Base-by-base conservation (phyloP, 2,888 invertebrate genomes). In the Smittia sp. region DNA sequence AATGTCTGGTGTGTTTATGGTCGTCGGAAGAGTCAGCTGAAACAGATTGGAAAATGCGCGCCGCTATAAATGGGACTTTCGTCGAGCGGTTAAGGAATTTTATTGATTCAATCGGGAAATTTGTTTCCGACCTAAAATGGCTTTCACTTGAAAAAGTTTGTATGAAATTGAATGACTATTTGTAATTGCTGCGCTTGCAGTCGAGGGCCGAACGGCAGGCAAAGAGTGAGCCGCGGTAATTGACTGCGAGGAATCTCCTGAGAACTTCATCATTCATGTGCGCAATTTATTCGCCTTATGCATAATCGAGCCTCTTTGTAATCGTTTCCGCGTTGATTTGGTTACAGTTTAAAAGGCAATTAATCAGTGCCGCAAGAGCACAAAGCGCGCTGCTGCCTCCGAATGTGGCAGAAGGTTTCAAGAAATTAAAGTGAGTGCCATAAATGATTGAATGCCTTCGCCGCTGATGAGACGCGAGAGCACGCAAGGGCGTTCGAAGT, bases 101-200 rank as follows among this genome's bases (percentile, higher is more conserved):
- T 52, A 72, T 72, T 72, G 72, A 72, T 22, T 69, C 69, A 72
- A 62, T 39, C 66, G 66, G 27, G 62, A 72, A 72, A 72, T 72
- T 72, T 72, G 62, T 72, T 72, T 38, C 32, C 20, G 11, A 32
- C 62, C 62, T 13, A 72, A 72, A 72, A 72, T 62, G 72, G 72
- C 38, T 39, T 54, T 72, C 38, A 70, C 25, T 22, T 24, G 22
- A 38, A 67, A 20, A 67, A 54, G 25, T 52, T 24, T 25, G 52
- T 69, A 46, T 1, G 27, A 69, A 72, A 72, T 72, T 72, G 72
- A 72, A 72, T 72, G 54, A 54, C 62, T 72, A 72, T 62, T 72
- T 72, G 62, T 72, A 72, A 72, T 72, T 72, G 72, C 41, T 69
- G 20, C 15, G 20, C 22, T 62, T 72, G 32, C 25, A 69, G 68